Evolutionary conservation across 2,113 vertebrate species (phyloP).

Genomic region (Nerophis lumbriciformis): DNA sequence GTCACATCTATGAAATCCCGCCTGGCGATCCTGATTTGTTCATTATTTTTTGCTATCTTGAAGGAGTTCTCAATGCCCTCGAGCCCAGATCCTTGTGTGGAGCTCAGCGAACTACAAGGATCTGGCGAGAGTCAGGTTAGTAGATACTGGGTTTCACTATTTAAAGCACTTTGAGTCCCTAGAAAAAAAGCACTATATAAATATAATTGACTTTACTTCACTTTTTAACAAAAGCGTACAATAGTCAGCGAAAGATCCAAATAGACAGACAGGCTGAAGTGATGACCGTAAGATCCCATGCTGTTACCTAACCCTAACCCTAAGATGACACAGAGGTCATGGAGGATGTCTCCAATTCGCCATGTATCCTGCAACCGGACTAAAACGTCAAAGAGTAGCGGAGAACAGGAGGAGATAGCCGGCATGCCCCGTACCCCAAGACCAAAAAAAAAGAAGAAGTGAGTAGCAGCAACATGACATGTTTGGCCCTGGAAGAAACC

Average conservation of each 20-base stretch:
- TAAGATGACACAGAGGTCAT: slow-evolving; percentile 1
- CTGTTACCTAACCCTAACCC: no score
- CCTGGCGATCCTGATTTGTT: no score
- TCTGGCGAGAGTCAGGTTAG: no score
- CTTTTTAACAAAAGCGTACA: background rate
- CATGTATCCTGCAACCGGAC: slow-evolving; percentile 37
- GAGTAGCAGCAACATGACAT: slow-evolving; percentile 50
- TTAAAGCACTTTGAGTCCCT: no score
- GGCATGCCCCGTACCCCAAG: background rate
- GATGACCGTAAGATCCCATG: slow-evolving; percentile 10
- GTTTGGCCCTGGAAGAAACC: slow-evolving; percentile 63
- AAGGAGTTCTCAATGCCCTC: no score
- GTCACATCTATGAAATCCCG: no score
- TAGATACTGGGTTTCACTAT: no score
- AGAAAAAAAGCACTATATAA: no score
- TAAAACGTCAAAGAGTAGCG: slow-evolving; percentile 41
- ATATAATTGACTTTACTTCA: no score
- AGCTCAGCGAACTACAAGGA: no score
- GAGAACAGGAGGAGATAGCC: slow-evolving; percentile 5
- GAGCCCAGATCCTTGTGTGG: no score
- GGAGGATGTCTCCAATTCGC: slow-evolving; percentile 35
- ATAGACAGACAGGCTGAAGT: slow-evolving; percentile 14
- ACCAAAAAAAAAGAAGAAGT: slow-evolving; percentile 11
- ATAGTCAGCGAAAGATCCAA: slow-evolving; percentile 4
- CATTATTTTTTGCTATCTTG: no score